These are phyloP conservation scores for Listronotus bonariensis DNA, from an alignment of 1,140 invertebrate species.

Conservation along the genomic window DNA sequence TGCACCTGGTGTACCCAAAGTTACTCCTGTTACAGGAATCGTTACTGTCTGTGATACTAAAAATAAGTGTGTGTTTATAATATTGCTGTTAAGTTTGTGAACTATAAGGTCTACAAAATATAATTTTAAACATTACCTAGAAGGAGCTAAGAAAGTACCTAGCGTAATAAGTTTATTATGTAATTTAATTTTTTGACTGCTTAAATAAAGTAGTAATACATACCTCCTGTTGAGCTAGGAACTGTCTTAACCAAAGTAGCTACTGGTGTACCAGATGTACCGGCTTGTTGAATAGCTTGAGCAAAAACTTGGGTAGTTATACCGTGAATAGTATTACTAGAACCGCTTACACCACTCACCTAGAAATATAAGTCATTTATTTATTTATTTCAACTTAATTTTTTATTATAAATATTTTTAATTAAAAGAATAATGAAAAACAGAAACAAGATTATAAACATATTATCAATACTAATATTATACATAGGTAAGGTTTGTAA, in stretches of 20 bases:
- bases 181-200: too few relatives aligned
- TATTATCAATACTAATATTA: too few relatives aligned
- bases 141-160: too few relatives aligned
- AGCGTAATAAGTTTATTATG: too few relatives aligned
- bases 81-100: too few relatives aligned
- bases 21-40: constrained; percentile 56
- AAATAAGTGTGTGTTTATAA: constrained; percentile 10
- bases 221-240: constrained; percentile 54
- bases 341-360: constrained; percentile 50
- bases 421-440: too few relatives aligned
- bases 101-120: too few relatives aligned
- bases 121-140: too few relatives aligned
- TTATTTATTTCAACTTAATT: too few relatives aligned
- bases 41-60: constrained; percentile 57
- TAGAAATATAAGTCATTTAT: neutral
- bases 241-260: constrained; percentile 67
- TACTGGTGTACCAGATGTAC: constrained; percentile 57
- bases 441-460: too few relatives aligned
- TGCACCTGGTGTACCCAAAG: constrained; percentile 54
- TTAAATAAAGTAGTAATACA: constrained; percentile 10
- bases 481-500: too few relatives aligned
- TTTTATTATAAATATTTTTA: too few relatives aligned
- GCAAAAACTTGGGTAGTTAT: constrained; percentile 63
- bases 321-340: constrained; percentile 51
- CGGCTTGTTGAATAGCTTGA: constrained; percentile 60